Base-by-base conservation (phyloP, 2,797 vertebrate genomes). In the Enteromius treurensis region DNA sequence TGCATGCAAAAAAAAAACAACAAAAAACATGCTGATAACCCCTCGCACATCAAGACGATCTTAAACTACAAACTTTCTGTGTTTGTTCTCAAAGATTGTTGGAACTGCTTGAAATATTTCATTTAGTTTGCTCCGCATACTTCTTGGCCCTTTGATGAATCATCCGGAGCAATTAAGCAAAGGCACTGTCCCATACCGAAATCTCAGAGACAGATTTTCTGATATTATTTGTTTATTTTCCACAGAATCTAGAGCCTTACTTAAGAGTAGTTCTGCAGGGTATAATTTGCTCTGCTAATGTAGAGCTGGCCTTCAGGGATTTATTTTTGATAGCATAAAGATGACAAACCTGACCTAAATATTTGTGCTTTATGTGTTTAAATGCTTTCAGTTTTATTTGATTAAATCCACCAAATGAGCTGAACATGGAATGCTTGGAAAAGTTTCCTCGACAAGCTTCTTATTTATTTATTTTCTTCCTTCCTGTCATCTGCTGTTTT, bases 71-170 rank as follows among this genome's bases (percentile, higher is more conserved):
- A 19, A 42, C 53, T 80, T 29, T 55, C 32, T 45, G 8, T 55
- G 60, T 37, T 34, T 51, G 47, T 26, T 67, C 51, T 47, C 3
- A 32, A 58, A 58, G 49, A 69, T 76, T 19, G 19, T 60, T 23
- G 14, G 13, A 55, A 67, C 5, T 4, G 4, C 60, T 62, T 80
- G 9, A 83, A 62, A 62, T 40, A 8, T n/a, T 78, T 62, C 4
- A 64, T 80, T 49, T 13, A 21, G 49, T 68, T 74, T 40, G 3
- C n/a, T 26, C 37, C 32, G 1, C 23, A 21, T 45, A 53, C 21
- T 19, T 49, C 26, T 55, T 21, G 64, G 51, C 21, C 29, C 29
- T 77, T 67, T 79, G 60, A 82, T 74, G 40, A 69, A 74, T 79
- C 21, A 40, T 32, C 40, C 17, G 75, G 15, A 67, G 40, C 11